Conservation (phyloP, 1,140 invertebrate species). For the Doryteuthis pealeii region DNA sequence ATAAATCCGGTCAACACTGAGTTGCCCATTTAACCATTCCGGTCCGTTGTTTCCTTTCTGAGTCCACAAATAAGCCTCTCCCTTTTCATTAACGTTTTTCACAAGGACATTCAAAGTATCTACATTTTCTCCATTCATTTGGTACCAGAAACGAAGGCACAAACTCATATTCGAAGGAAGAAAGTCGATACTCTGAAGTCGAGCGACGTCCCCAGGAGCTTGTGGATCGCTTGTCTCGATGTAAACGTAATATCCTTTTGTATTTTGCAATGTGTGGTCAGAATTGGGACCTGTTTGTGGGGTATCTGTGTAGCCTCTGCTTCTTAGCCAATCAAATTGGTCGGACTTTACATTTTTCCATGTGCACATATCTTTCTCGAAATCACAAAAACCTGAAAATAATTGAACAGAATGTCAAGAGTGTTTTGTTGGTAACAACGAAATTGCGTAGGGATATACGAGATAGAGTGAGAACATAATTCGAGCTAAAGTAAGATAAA, state of each 20-base stretch:
- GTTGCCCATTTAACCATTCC: conserved; percentile 16
- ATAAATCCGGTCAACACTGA: neutral
- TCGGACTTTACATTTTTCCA: conserved; percentile 37
- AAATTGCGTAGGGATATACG: no score
- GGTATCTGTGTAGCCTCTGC: conserved; percentile 29
- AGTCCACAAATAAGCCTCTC: conserved; percentile 11
- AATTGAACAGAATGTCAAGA: conserved; percentile 26
- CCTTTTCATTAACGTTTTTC: conserved; percentile 38
- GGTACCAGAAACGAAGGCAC: conserved; percentile 45
- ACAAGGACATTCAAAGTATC: conserved; percentile 42
- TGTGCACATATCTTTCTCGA: conserved; percentile 42
- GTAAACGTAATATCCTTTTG: conserved; percentile 45
- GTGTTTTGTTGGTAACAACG: no score
- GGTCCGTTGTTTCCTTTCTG: conserved; percentile 28
- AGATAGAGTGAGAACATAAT: no score
- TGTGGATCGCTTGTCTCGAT: conserved; percentile 49
- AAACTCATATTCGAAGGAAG: conserved; percentile 26
- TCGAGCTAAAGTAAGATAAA: no score
- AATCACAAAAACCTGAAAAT: conserved; percentile 37
- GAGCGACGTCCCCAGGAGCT: conserved; percentile 39
- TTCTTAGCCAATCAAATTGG: conserved; percentile 49
- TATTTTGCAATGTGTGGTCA: conserved; percentile 43
- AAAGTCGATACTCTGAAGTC: conserved; percentile 26
- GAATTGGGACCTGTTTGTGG: conserved; percentile 39
- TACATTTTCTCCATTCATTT: conserved; percentile 45